A percentile compares a stretch with the other conserved stretches of the same genome.
Evolutionary conservation across 2,113 vertebrate species (phyloP).

Genomic region (Alexandromys fortis): DNA sequence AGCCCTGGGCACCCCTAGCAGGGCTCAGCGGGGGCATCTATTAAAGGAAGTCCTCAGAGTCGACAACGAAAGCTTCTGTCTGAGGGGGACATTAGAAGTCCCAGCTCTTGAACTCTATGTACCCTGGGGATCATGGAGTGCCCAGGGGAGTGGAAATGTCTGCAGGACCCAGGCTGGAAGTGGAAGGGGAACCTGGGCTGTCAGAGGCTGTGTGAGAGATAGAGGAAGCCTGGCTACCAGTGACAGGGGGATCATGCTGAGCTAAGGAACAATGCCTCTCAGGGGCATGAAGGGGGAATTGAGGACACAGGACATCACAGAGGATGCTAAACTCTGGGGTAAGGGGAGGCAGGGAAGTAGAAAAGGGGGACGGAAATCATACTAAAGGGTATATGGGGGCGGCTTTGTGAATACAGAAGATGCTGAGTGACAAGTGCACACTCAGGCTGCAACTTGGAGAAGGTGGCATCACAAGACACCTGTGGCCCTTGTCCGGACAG

Average conservation of each 20-base stretch:
- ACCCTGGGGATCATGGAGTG: background rate
- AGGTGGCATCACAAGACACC: background rate
- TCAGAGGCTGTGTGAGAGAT: background rate
- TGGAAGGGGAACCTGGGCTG: background rate
- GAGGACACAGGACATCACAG: background rate
- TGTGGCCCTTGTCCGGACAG: background rate
- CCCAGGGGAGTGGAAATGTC: background rate
- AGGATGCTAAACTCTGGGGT: background rate
- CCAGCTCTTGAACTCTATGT: background rate
- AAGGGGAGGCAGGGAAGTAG: background rate
- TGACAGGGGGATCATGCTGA: background rate
- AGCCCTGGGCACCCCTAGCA: background rate
- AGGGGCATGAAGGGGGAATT: background rate
- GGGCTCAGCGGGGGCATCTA: background rate
- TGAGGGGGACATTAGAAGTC: background rate
- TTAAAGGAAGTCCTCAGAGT: background rate
- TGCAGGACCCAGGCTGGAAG: background rate
- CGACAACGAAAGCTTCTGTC: background rate
- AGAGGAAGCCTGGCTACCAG: background rate
- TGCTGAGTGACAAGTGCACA: rapidly evolving
- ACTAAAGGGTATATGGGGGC: rapidly evolving
- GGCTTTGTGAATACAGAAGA: background rate
- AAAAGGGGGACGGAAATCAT: background rate
- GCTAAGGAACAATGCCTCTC: background rate
- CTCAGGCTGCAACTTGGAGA: background rate